These are phyloP conservation scores for Etheostoma spectabile DNA, from an alignment of 2,113 vertebrate genomes.

Conservation along the genomic window DNA sequence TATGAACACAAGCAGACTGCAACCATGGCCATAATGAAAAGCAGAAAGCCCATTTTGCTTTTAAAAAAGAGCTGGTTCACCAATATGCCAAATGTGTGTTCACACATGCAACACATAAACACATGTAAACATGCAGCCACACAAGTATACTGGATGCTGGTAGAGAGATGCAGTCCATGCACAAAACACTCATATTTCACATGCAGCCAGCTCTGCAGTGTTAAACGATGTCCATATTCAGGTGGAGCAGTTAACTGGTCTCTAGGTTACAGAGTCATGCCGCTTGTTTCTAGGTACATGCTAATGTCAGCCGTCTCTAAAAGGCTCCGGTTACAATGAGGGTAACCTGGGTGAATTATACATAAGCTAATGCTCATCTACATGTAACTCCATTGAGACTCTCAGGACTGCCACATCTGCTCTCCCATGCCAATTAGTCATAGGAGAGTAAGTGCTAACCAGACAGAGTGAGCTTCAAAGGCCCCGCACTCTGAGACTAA, in stretches of 20 bases:
- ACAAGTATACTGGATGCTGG: background rate
- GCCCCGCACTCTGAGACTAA: constrained; percentile 29
- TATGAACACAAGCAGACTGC: constrained; percentile 72
- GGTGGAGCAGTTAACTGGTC: constrained; percentile 54
- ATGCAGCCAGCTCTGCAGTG: background rate
- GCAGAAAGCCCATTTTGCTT: constrained; percentile 56
- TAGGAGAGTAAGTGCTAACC: constrained; percentile 53
- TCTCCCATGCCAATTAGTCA: constrained; percentile 69
- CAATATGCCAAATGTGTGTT: constrained; percentile 39
- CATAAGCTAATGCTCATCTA: constrained; percentile 75
- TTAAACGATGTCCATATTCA: constrained; percentile 35
- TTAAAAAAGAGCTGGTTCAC: constrained; percentile 36
- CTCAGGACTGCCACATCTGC: constrained; percentile 52
- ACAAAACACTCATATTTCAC: background rate
- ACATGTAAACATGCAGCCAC: constrained; percentile 22
- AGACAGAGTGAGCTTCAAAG: constrained; percentile 70
- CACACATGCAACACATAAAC: constrained; percentile 29
- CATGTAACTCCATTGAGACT: constrained; percentile 61
- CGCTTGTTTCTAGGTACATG: constrained; percentile 69
- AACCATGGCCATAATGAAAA: constrained; percentile 72
- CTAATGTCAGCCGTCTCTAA: constrained; percentile 50
- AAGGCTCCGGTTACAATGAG: constrained; percentile 74
- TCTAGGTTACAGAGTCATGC: constrained; percentile 66
- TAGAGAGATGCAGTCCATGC: background rate
- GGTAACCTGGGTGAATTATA: constrained; percentile 81